These are phyloP conservation scores for Tinamus guttatus DNA, from an alignment of 2,113 vertebrate species.

Conservation along the genomic window DNA sequence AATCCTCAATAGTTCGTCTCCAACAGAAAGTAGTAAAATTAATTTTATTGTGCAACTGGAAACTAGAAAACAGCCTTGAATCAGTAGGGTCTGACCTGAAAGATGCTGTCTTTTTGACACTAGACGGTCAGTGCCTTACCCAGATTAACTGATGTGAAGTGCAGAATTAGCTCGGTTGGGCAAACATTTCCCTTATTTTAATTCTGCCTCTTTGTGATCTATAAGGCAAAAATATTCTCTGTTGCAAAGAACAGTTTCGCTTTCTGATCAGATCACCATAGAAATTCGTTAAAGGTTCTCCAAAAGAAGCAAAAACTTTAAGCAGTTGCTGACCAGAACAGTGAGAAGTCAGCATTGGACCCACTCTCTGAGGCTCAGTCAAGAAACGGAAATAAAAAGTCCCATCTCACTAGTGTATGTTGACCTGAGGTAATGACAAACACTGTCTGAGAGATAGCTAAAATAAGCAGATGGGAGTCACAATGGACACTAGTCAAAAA, in stretches of 20 bases:
- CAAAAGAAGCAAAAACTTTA: background rate
- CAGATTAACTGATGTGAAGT: background rate
- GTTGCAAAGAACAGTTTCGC: background rate
- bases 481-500: background rate
- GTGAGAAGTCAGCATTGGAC: background rate
- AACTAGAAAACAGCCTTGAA: background rate
- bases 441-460: background rate
- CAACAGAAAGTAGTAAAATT: background rate
- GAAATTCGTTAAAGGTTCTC: background rate
- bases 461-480: background rate
- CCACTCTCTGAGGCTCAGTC: background rate
- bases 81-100: background rate
- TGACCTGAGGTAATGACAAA: background rate
- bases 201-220: background rate
- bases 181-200: background rate
- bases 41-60: background rate
- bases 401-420: background rate
- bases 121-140: background rate
- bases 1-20: background rate
- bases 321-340: background rate
- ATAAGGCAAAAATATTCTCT: background rate
- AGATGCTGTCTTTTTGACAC: background rate
- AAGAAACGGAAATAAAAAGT: background rate
- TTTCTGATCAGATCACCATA: background rate
- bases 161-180: background rate